Evolutionary conservation across 2,113 vertebrate species (phyloP).

Genomic region (Struthidea cinerea): DNA sequence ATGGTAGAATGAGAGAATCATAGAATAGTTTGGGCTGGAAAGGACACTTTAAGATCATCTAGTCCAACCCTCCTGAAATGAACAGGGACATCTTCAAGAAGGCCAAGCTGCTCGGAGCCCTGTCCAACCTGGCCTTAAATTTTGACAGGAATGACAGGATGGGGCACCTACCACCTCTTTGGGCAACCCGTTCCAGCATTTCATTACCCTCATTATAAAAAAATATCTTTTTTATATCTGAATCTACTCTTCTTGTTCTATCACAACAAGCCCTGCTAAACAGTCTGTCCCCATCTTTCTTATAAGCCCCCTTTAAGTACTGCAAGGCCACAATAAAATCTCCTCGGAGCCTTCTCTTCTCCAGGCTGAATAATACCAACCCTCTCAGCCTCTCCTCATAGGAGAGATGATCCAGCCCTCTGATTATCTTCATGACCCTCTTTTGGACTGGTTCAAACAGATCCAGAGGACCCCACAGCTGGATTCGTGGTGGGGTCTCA

Average conservation of each 20-base stretch:
- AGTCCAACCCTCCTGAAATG: neutral
- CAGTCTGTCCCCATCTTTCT: neutral
- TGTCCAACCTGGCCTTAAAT: neutral
- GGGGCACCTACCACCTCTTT: neutral
- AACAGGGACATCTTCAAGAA: neutral
- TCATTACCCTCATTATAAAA: neutral
- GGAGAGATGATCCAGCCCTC: neutral
- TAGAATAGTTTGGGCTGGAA: neutral
- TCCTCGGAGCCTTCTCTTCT: neutral
- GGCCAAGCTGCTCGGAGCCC: neutral
- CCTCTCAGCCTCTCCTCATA: neutral
- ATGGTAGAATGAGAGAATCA: neutral
- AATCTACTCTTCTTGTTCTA: neutral
- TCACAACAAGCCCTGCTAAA: neutral
- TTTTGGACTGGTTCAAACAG: neutral
- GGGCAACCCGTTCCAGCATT: neutral
- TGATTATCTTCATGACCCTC: neutral
- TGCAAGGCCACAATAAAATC: neutral
- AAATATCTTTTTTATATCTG: neutral
- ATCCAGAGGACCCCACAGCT: neutral
- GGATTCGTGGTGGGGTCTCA: neutral
- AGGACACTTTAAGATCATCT: neutral
- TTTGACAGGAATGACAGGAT: neutral
- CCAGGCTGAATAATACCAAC: neutral
- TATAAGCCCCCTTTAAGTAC: neutral